These are phyloP conservation scores for Antechinus flavipes DNA, from an alignment of 2,113 vertebrate species.

Conservation along the genomic window DNA sequence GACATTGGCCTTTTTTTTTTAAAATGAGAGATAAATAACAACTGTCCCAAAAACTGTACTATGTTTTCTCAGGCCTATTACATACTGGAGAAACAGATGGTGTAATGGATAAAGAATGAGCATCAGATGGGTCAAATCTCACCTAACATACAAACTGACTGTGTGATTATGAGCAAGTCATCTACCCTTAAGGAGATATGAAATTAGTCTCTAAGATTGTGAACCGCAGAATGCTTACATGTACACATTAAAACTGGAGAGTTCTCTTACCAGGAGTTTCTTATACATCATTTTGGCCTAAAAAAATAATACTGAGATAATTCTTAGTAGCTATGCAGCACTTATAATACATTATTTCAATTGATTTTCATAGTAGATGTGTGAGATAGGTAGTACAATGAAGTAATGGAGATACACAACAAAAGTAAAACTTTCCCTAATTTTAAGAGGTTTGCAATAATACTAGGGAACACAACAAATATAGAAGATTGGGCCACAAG, in stretches of 20 bases:
- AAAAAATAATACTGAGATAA: not conserved
- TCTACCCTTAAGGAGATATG: not conserved
- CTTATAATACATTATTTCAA: not conserved
- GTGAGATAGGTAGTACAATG: not conserved
- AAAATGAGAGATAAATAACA: not conserved
- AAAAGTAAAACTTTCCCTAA: not conserved
- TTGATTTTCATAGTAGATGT: not conserved
- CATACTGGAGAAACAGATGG: not conserved
- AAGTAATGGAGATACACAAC: not conserved
- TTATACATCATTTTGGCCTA: not conserved
- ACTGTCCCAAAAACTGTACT: not conserved
- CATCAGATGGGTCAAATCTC: not conserved
- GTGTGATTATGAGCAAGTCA: not conserved
- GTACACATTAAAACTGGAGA: not conserved
- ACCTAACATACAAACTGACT: not conserved
- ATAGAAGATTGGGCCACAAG: not conserved
- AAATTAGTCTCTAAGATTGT: not conserved
- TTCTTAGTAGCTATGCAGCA: not conserved
- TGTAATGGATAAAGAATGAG: not conserved
- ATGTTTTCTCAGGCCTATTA: not conserved
- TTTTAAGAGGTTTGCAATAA: not conserved
- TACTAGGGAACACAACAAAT: not conserved
- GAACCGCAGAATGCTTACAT: not conserved
- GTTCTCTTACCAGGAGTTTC: not conserved
- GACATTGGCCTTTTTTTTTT: not conserved